Conservation (phyloP, 2,888 invertebrate species). For the Eristalinus aeneus region DNA sequence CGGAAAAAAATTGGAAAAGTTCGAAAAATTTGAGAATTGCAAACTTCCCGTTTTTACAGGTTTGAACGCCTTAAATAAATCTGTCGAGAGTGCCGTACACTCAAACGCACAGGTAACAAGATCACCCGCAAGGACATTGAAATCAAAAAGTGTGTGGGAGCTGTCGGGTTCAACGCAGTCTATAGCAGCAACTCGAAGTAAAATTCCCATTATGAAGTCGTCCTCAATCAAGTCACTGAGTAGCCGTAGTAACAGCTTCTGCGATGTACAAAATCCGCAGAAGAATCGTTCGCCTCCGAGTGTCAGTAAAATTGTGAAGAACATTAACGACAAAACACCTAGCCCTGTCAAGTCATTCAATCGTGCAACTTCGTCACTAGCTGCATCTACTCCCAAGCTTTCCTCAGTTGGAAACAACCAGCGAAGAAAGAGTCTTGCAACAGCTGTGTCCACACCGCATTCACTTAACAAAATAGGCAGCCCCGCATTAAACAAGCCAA, state of each 20-base stretch:
- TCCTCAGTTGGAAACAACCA: slow-evolving; percentile 12
- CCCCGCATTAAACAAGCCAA: slow-evolving; percentile 20
- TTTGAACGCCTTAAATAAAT: slow-evolving; percentile 61
- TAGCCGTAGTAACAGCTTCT: slow-evolving; percentile 77
- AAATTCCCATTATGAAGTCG: slow-evolving; percentile 82
- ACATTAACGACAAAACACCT: slow-evolving; percentile 66
- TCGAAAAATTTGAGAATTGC: slow-evolving; percentile 79
- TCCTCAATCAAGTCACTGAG: slow-evolving; percentile 73
- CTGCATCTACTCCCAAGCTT: slow-evolving; percentile 45
- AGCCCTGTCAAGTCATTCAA: slow-evolving; percentile 32
- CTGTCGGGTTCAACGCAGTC: slow-evolving; percentile 81
- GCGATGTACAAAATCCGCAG: slow-evolving; percentile 70
- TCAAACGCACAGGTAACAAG: slow-evolving; percentile 74
- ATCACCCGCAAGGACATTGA: slow-evolving; percentile 40
- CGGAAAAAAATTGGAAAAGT: slow-evolving; percentile 74
- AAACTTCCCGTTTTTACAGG: slow-evolving; percentile 81
- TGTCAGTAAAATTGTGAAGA: slow-evolving; percentile 69
- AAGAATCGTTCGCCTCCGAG: slow-evolving; percentile 41
- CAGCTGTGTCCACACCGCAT: slow-evolving; percentile 71
- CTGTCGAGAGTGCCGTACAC: slow-evolving; percentile 76
- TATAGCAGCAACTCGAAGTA: slow-evolving; percentile 82
- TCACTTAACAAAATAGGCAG: slow-evolving; percentile 72
- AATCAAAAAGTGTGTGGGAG: slow-evolving; percentile 80
- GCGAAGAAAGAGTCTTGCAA: slow-evolving; percentile 49
- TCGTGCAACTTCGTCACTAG: slow-evolving; percentile 34